Evolutionary conservation across 2,888 invertebrate genomes (phyloP).

Genomic region (Uropetala carovei): DNA sequence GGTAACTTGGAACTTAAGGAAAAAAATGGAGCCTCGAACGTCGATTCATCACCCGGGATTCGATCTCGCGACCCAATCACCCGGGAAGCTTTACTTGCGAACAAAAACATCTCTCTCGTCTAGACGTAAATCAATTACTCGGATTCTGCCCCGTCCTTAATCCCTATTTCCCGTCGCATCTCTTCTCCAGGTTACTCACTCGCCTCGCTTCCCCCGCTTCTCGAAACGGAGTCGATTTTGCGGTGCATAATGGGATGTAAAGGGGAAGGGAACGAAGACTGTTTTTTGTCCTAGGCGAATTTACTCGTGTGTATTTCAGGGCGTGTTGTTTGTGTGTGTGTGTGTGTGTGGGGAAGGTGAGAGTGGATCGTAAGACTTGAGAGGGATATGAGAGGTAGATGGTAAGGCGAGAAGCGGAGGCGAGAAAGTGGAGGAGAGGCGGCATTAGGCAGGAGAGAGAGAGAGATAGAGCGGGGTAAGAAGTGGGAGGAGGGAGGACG

Average conservation of each 20-base stretch:
- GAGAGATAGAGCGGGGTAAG: background rate
- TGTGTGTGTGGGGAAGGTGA: background rate
- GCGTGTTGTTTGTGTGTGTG: too few species aligned
- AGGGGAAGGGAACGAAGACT: too few species aligned
- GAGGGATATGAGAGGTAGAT: background rate
- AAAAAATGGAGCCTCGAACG: too few species aligned
- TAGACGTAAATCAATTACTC: background rate
- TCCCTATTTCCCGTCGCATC: background rate
- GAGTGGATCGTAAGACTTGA: background rate
- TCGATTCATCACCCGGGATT: too few species aligned
- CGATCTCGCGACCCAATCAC: too few species aligned
- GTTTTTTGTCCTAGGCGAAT: background rate
- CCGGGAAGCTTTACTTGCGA: background rate
- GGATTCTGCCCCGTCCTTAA: background rate
- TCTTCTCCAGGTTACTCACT: background rate
- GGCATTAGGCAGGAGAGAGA: background rate
- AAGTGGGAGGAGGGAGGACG: background rate
- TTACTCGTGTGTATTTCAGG: too few species aligned
- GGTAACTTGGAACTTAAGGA: too few species aligned
- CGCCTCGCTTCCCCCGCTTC: background rate
- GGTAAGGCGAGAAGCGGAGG: background rate
- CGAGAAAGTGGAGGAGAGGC: background rate
- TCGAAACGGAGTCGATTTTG: background rate
- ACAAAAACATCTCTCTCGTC: constrained; percentile 4
- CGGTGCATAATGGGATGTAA: background rate